A percentile compares a stretch with the other conserved stretches of the same genome.
Evolutionary conservation across 53 echinoderm and acorn worm genomes (phyloP).

Genomic region (Apostichopus leukothele): DNA sequence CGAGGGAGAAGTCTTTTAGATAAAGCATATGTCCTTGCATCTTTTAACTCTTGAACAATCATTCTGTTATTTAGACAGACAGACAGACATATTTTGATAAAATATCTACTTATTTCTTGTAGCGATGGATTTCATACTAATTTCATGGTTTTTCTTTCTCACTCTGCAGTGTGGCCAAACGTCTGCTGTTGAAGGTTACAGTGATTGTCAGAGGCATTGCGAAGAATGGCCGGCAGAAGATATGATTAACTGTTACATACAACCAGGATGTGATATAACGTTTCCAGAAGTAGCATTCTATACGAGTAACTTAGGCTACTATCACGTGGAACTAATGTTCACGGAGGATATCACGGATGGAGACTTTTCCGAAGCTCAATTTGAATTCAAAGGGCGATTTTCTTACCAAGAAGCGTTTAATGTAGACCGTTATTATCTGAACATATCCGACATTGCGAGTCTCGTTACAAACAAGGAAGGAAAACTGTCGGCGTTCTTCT

Average conservation of each 20-base stretch:
- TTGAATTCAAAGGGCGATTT: background rate
- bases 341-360: background rate
- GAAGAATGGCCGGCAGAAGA: background rate
- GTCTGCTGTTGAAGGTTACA: background rate
- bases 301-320: background rate
- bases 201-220: background rate
- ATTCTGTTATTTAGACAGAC: too few species aligned
- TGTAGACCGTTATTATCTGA: background rate
- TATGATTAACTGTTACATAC: background rate
- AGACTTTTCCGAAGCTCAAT: background rate
- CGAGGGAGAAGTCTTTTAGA: too few species aligned
- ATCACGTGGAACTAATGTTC: background rate
- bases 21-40: too few species aligned
- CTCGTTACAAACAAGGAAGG: background rate
- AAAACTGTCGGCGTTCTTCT: background rate
- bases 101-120: too few species aligned
- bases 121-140: too few species aligned
- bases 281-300: background rate
- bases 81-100: too few species aligned
- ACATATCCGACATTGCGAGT: background rate
- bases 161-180: too few species aligned
- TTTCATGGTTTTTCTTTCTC: too few species aligned
- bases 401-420: background rate
- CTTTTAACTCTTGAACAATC: too few species aligned
- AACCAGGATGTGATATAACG: background rate